Evolutionary conservation across 1,140 invertebrate species (phyloP).

Genomic region (Steinernema feltiae): DNA sequence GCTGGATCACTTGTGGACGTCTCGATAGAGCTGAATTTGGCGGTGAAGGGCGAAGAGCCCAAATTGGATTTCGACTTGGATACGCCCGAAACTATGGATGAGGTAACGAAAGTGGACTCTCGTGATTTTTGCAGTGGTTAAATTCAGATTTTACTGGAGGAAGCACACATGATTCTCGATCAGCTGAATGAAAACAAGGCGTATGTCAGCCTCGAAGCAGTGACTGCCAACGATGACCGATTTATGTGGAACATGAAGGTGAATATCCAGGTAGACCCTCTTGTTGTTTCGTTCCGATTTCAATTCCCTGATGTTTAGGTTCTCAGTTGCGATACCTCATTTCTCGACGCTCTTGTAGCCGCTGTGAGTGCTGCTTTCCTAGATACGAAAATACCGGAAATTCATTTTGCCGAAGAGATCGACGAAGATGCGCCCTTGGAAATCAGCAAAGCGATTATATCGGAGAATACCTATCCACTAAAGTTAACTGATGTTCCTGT

Average conservation of each 20-base stretch:
- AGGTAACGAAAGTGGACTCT: not conserved
- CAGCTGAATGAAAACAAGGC: not conserved
- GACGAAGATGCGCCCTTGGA: not conserved
- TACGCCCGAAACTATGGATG: not conserved
- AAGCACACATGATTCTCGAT: not conserved
- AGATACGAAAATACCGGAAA: not conserved
- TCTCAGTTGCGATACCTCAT: not conserved
- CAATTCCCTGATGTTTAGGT: not conserved
- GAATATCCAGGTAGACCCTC: not conserved
- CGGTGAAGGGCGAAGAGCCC: not conserved
- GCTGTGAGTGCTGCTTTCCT: not conserved
- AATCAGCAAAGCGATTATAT: not conserved
- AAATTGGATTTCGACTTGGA: not conserved
- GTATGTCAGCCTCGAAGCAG: not conserved
- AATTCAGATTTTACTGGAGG: not conserved
- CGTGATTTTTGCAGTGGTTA: not conserved
- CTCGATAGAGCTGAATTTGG: not conserved
- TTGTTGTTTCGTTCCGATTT: not conserved
- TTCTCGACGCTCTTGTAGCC: not conserved
- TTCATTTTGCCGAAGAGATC: not conserved
- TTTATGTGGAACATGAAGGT: not conserved
- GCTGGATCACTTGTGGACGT: not conserved
- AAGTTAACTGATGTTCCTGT: not conserved
- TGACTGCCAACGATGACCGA: not conserved
- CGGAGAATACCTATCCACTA: not conserved